phyloP scores from a whole-genome alignment of 2,797 vertebrate species.

The Darevskia nairensis region DNA sequence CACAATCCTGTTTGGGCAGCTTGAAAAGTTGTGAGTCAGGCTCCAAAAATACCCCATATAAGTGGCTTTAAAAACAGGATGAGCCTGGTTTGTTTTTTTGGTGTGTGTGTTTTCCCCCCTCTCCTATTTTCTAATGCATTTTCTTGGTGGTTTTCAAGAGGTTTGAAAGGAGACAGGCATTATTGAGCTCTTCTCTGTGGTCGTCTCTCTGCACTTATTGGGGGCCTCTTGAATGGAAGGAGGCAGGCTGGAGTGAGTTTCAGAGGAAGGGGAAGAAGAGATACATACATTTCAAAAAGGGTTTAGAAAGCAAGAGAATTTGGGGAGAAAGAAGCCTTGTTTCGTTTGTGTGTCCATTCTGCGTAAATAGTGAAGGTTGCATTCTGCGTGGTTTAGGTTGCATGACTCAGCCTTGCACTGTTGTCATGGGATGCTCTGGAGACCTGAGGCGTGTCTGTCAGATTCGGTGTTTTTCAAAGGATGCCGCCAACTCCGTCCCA shows the following conservation, averaged over 20 bases:
- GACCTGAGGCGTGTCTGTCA: neutral
- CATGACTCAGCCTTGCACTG: neutral
- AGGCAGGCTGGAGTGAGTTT: neutral
- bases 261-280: neutral
- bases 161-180: neutral
- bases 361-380: neutral
- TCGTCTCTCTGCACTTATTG: too few relatives aligned
- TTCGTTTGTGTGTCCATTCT: neutral
- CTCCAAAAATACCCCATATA: conserved; percentile 3
- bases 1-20: neutral
- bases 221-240: neutral
- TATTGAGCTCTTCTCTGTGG: neutral
- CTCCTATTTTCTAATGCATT: neutral
- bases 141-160: neutral
- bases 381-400: too few relatives aligned
- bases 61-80: neutral
- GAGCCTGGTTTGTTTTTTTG: neutral
- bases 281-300: neutral
- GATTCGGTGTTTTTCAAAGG: neutral
- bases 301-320: neutral
- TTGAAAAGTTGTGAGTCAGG: conserved; percentile 11
- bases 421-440: neutral
- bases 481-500: neutral
- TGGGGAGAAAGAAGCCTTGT: too few relatives aligned
- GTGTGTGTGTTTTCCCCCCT: neutral